Percentiles rank a stretch among this genome's conserved stretches.
Conservation (phyloP, 2,888 invertebrate species). For the Xanthostigma xanthostigma region DNA sequence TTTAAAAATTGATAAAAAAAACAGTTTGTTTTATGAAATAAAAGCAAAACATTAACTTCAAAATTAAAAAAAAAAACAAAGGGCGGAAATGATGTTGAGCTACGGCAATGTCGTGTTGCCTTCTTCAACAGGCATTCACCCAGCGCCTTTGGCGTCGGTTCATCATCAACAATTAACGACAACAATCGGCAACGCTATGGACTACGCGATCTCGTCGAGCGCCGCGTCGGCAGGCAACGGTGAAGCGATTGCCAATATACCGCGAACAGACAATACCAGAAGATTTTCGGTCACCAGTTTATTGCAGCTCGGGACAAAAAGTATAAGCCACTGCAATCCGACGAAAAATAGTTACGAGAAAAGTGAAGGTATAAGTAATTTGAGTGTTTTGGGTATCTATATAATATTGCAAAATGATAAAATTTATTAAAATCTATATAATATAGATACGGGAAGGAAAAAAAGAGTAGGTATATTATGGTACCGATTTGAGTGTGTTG, state of each 20-base stretch:
- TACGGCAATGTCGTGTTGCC: neutral
- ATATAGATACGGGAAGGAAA: too few relatives aligned
- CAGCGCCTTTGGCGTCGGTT: neutral
- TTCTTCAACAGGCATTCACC: neutral
- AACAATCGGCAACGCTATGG: neutral
- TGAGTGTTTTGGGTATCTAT: too few relatives aligned
- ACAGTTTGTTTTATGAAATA: neutral
- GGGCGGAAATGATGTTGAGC: neutral
- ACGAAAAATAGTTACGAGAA: neutral
- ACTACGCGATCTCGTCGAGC: neutral
- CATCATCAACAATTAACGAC: neutral
- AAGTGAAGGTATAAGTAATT: constrained; percentile 3
- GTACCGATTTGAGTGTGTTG: too few relatives aligned
- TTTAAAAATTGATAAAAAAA: neutral
- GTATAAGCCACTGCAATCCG: constrained; percentile 13
- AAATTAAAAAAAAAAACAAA: neutral
- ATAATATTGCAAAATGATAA: too few relatives aligned
- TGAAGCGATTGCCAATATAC: constrained; percentile 8
- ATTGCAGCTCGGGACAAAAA: constrained; percentile 22
- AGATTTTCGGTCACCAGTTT: constrained; percentile 29
- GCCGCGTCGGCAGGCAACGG: constrained; percentile 3
- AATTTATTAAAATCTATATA: too few relatives aligned
- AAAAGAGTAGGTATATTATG: too few relatives aligned
- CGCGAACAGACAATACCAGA: constrained; percentile 19
- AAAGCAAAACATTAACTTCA: neutral